A percentile compares a stretch with the other conserved stretches of the same genome.
phyloP scores from a whole-genome alignment of 2,797 vertebrate species.

The Hydrocynus forskahlii region DNA sequence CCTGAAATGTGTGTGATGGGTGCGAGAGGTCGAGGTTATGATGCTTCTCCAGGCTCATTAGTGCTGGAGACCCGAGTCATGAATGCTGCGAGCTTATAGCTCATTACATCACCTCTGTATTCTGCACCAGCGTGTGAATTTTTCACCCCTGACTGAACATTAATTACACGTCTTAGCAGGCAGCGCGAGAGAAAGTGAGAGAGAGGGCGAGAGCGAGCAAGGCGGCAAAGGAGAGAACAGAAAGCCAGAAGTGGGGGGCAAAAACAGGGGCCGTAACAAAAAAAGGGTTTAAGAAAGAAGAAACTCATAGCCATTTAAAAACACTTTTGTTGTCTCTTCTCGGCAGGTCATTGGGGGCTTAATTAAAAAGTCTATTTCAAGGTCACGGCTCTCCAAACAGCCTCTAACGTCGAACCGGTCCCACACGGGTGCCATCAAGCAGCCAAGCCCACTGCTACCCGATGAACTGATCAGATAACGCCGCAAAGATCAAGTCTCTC shows the following conservation, averaged over 20 bases:
- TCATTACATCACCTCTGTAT: slow-evolving; percentile 61
- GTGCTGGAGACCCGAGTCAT: slow-evolving; percentile 34
- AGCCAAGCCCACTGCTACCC: slow-evolving; percentile 22
- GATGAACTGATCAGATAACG: slow-evolving; percentile 60
- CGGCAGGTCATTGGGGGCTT: neutral
- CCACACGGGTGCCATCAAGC: neutral
- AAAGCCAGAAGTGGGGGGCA: neutral
- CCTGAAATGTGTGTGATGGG: slow-evolving; percentile 9
- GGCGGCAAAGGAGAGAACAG: slow-evolving; percentile 12
- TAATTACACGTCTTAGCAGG: slow-evolving; percentile 58
- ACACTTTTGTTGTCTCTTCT: neutral
- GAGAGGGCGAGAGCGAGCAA: neutral
- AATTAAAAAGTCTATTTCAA: slow-evolving; percentile 24
- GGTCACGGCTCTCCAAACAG: slow-evolving; percentile 1
- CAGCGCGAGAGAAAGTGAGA: slow-evolving; percentile 31
- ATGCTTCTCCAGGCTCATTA: slow-evolving; percentile 51
- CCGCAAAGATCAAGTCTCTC: slow-evolving; percentile 23
- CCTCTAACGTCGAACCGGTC: neutral
- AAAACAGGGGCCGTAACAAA: neutral
- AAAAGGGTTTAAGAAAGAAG: slow-evolving; percentile 5
- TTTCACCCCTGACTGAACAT: slow-evolving; percentile 62
- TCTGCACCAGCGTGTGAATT: slow-evolving; percentile 50
- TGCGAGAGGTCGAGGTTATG: neutral
- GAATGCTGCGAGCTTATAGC: slow-evolving; percentile 52
- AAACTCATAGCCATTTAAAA: neutral